phyloP scores from a whole-genome alignment of 2,113 vertebrate genomes.

The Naja naja region DNA sequence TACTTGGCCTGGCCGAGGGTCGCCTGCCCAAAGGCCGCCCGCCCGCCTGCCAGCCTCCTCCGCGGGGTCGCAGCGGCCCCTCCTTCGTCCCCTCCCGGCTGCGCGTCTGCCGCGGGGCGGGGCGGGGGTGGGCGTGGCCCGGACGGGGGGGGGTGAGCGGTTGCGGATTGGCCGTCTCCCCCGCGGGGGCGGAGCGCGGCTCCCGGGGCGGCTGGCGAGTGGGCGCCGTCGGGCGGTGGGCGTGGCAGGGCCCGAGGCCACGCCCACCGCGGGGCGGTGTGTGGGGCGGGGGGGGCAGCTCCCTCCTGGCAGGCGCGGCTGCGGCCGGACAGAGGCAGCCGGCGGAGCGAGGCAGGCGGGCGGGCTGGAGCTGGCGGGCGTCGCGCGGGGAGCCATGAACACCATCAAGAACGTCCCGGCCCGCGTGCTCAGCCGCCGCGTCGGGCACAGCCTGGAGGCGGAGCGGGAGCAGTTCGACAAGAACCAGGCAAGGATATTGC shows the following conservation, averaged over 20 bases:
- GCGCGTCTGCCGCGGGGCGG: neutral
- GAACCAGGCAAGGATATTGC: conserved; percentile 79
- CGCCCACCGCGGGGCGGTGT: neutral
- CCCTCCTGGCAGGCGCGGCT: neutral
- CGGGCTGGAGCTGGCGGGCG: neutral
- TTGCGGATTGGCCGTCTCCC: neutral
- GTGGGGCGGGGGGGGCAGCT: neutral
- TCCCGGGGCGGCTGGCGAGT: neutral
- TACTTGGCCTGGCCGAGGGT: too few relatives aligned
- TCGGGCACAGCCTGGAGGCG: conserved; percentile 82
- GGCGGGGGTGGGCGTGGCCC: too few relatives aligned
- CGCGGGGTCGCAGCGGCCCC: too few relatives aligned
- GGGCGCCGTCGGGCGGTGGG: neutral
- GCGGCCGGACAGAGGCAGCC: neutral
- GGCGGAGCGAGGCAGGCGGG: too few relatives aligned
- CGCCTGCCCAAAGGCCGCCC: too few relatives aligned
- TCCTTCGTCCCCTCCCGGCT: rapidly evolving
- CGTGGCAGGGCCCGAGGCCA: neutral
- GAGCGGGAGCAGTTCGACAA: conserved; percentile 93
- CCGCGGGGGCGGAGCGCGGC: neutral
- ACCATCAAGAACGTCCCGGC: conserved; percentile 85
- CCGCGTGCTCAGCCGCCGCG: conserved; percentile 80
- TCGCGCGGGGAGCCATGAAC: conserved; percentile 72
- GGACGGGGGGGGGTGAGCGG: neutral
- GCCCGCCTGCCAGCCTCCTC: too few relatives aligned